Base-by-base conservation (phyloP, 2,797 vertebrate species). In the Chelonia mydas region DNA sequence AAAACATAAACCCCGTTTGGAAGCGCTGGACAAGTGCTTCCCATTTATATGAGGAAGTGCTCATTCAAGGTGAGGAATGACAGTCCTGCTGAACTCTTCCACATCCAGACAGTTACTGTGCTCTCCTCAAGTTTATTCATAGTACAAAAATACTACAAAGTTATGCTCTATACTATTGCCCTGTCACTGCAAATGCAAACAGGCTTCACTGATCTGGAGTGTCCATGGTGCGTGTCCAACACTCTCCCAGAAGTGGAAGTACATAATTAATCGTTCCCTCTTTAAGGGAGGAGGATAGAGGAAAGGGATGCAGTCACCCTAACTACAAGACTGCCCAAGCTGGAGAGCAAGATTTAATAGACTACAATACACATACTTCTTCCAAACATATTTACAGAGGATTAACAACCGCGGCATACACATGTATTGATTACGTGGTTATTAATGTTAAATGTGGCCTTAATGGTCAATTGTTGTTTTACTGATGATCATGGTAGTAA, bases 31-130 rank as follows among this genome's bases (percentile, higher is more conserved):
- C 12, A 65, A 84, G 65, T 49, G 10, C 51, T 87, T 65, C 25
- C 82, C 68, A 81, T 77, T 85, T 57, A 1, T 51, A 37, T 33
- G 27, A 15, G n/a, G 61, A 53, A 74, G 4, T 84, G 74, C 33
- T 51, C 59, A 87, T 8, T 54, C 86, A 82, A 90, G 53, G 11
- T 76, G 74, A 86, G 85, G 54, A 65, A 86, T 74, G 61, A 77
- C 55, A 51, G 45, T 37, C 13, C 85, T 23, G 50, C 54, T 15
- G 17, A 86, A 10, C 81, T 92, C 37, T 86, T 55, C 74, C 83
- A 85, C 54, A 83, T 59, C 59, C 54, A 86, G 51, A 5, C 23
- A 3, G 50, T 76, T 87, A 78, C 81, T 78, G 53, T 23, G 47
- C 27, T 3, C 16, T 84, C 79, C 77, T 57, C 84, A 72, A 54